Base-by-base conservation (phyloP, 1,140 invertebrate genomes). In the Tetramorium simillimum region DNA sequence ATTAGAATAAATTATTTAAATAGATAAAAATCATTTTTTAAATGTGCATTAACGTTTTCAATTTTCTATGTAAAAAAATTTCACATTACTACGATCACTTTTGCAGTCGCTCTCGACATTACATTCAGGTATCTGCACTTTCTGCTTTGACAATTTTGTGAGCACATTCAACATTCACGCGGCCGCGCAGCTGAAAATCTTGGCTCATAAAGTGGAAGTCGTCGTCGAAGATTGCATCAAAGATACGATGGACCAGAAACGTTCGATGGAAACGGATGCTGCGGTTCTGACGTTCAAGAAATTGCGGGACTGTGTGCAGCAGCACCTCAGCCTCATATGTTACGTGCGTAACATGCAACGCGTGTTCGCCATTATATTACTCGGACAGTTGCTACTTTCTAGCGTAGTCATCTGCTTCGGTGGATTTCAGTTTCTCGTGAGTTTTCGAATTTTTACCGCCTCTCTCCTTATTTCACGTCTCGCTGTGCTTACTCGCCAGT, bases 61-160 rank as follows among this genome's bases (percentile, higher is more conserved):
- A 24, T 28, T 76, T 7, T 81, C 2, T 12, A 51, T 76, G 18
- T 12, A 9, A 60, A 9, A 46, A 33, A 37, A 46, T 60, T 14
- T 58, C 2, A 6, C 21, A 40, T 70, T 70, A n/a, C 7, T 28
- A 37, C 51, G 21, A 4, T 43, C 7, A 58, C 46, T 73, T 10
- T 77, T 43, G 0, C 33, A 92, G 92, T 69, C 82, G n/a, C 67
- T 91, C 6, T 78, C 86, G 12, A 33, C 84, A 21, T 69, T 67
- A n/a, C 85, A 90, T 28, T 37, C 84, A 6, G 88, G 89, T 21
- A 40, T 92, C 7, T 90, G 89, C 18, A 91, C 82, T 46, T 85
- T 89, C 46, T 92, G 90, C 51, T 91, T 92, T 43, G 90, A 92
- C 75, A 91, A 90, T 72, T 88, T 92, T n/a, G 49, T 93, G 1